Base-by-base conservation (phyloP, 2,797 vertebrate species). In the Sebastes trivittatus region DNA sequence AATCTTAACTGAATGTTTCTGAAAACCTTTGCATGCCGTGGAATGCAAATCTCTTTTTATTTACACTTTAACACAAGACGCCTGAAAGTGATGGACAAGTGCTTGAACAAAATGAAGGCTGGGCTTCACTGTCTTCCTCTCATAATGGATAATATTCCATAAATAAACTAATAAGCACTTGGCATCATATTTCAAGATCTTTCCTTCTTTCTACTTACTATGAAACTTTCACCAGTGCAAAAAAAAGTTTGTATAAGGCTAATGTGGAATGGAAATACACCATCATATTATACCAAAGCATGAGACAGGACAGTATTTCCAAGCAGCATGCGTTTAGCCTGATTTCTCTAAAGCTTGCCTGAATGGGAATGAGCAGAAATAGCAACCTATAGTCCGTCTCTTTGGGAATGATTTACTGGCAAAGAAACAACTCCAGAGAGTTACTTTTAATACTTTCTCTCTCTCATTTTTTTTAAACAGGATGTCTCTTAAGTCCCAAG, bases 181-280 rank as follows among this genome's bases (percentile, higher is more conserved):
- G 36, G 5, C 54, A 54, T 81, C 72, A 38, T 66, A 52, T 80
- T 87, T 85, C 58, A 59, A 62, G 9, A 76, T 20, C 32, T 72
- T 34, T 23, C 14, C 34, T 76, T 77, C 54, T 82, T 65, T 59
- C 70, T 75, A 32, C 72, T 71, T 71, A 20, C 42, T 78, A 3
- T 85, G 69, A 92, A 87, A 82, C 84, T 94, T 93, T 96, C 95
- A 96, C 95, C 96, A 96, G 95, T 95, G 94, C 78, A 90, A 95
- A 94, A 79, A 79, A 58, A 36, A 2, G 60, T 79, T 79, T 82
- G 34, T 59, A 1, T 75, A 63, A 70, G 72, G 27, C 75, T 79
- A 61, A 78, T 72, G 52, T 68, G 27, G 81, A 81, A 75, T 81
- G 65, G 7, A 77, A 75, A 54, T 36, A 55, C 23, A 63, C 25